Conservation (phyloP, 2,113 vertebrate species). For the Oryzias melastigma region DNA sequence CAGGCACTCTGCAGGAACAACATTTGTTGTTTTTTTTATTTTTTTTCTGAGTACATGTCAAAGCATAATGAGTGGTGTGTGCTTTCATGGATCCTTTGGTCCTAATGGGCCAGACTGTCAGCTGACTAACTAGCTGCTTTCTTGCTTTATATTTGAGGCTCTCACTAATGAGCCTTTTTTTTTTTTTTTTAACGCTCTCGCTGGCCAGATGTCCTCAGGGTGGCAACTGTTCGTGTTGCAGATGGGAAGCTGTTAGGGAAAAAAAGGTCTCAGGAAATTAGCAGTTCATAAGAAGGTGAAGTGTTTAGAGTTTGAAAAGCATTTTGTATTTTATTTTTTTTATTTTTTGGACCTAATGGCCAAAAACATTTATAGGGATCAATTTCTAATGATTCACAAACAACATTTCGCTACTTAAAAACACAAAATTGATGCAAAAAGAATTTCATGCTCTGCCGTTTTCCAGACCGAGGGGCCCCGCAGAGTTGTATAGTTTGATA, state of each 20-base stretch:
- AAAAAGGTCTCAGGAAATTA: conserved; percentile 17
- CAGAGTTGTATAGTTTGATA: conserved; percentile 51
- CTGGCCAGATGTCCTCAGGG: conserved; percentile 43
- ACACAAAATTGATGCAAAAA: conserved; percentile 34
- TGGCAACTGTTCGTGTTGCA: conserved; percentile 10
- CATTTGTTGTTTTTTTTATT: conserved; percentile 32
- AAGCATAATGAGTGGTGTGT: conserved; percentile 33
- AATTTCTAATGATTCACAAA: conserved; percentile 14
- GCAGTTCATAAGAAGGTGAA: conserved; percentile 6
- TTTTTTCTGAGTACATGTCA: background rate
- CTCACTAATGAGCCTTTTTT: conserved; percentile 54
- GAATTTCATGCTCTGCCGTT: conserved; percentile 31
- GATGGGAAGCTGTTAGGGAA: conserved; percentile 33
- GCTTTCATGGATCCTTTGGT: conserved; percentile 33
- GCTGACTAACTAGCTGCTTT: conserved; percentile 43
- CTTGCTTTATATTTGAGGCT: conserved; percentile 32
- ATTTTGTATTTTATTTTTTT: background rate
- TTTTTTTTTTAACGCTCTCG: conserved; percentile 9
- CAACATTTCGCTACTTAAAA: conserved; percentile 17
- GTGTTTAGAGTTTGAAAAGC: background rate
- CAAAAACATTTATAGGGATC: conserved; percentile 1
- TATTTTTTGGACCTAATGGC: background rate
- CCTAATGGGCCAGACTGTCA: conserved; percentile 33
- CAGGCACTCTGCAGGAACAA: background rate
- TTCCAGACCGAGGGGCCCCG: conserved; percentile 13